Base-by-base conservation (phyloP, 2,797 vertebrate genomes). In the Iguana delicatissima region DNA sequence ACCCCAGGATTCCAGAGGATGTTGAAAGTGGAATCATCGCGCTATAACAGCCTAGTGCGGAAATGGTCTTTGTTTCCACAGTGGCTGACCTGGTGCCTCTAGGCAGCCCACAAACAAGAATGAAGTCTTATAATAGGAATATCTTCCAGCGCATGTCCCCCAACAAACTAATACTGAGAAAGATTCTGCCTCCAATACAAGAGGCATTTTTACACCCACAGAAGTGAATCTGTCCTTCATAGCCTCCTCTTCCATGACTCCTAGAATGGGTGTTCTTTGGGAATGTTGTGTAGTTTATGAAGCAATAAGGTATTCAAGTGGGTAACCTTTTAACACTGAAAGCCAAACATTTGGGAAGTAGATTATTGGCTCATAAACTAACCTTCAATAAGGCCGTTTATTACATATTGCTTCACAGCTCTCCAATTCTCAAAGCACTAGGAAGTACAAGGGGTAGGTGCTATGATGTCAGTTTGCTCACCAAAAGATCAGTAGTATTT, bases 361-460 rank as follows among this genome's bases (percentile, higher is more conserved):
- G 26, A 89, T 93, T 90, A 90, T 55, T 67, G 12, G 83, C 83
- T 93, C 91, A 95, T 93, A 86, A 91, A 93, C 90, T 35, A 2
- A 0, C 29, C 1, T 1, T 50, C 38, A 80, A 10, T 74, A 77
- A 85, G 88, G 50, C 12, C 82, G 38, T 55, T 8, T 10, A 84
- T 67, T 81, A 29, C 29, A 10, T 24, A 85, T 62, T 83, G 80
- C 22, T 38, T 62, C 80, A 62, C n/a, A 59, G 9, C 57, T 92
- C 92, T 94, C 95, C 94, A 96, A 95, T 93, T 91, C 42, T 59
- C 6, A 84, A 89, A 91, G 90, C 94, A 92, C 84, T 92, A 79
- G 84, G 77, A 91, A 90, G 84, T 18, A 42, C 38, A 77, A 77
- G 20, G 7, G 7, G 20, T 6, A 46, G 32, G 5, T 38, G 32